phyloP scores from a whole-genome alignment of 2,797 vertebrate species.

The Threskiornis aethiopicus region DNA sequence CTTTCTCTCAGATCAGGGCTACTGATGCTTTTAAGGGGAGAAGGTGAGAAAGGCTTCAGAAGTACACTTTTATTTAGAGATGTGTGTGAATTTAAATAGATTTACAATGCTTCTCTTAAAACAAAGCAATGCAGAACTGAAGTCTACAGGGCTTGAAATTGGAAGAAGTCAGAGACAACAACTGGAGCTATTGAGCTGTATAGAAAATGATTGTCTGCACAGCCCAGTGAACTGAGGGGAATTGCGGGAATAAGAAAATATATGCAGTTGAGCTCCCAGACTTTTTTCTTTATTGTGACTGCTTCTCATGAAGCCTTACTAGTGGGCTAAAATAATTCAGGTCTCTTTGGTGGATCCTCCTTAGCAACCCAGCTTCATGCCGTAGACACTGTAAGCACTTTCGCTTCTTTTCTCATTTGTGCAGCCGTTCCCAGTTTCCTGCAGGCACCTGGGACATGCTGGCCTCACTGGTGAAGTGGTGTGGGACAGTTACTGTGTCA shows the following conservation, averaged over 20 bases:
- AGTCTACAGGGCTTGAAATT: constrained; percentile 39
- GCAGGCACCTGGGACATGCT: background rate
- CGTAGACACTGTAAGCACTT: background rate
- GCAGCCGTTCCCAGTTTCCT: background rate
- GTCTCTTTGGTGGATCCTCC: background rate
- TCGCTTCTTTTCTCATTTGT: background rate
- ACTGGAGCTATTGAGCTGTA: constrained; percentile 27
- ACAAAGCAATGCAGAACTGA: constrained; percentile 12
- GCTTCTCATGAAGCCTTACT: background rate
- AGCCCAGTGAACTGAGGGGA: constrained; percentile 18
- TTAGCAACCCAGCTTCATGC: background rate
- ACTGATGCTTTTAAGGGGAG: background rate
- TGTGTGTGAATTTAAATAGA: background rate
- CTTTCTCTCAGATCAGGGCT: background rate
- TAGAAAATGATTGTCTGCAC: constrained; percentile 35
- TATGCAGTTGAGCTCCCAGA: background rate
- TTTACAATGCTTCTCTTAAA: background rate
- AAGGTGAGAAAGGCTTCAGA: background rate
- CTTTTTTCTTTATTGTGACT: background rate
- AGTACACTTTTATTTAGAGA: background rate
- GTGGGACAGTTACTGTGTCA: background rate
- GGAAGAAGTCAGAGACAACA: constrained; percentile 7
- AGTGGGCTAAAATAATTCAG: background rate
- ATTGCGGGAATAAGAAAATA: constrained; percentile 12
- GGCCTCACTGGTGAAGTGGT: background rate